Evolutionary conservation across 1,140 invertebrate species (phyloP), one percentile per base, ranked within the genome.

Genomic region (Hylyphantes graminicola): DNA sequence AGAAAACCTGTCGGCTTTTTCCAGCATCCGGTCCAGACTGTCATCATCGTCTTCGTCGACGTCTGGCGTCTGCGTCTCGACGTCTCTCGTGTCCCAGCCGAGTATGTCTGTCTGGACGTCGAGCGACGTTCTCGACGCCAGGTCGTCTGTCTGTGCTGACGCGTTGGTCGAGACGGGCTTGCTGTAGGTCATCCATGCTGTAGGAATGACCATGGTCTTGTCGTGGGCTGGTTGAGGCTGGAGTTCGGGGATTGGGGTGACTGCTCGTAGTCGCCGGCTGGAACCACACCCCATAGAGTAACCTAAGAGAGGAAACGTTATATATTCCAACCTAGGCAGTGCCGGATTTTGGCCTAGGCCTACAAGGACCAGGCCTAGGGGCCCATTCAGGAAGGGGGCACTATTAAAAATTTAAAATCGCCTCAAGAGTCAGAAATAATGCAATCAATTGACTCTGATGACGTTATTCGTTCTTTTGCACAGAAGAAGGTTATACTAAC

Each of bases 251-350:
- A 83, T 67, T 61, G 73, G 82, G 54, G 74, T 85, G 82, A 85
- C 65, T 51, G 74, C 82, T 51, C 64, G 73, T 17, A 85, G 53
- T 57, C 82, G 48, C 21, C 82, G 64, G 55, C 82, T 85, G 55
- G 82, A 85, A 61, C 82, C 82, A 72, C 82, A 85, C 74, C 82
- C 82, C 82, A 85, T 85, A 73, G 82, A 63, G 82, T 51, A 11
- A 77, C 51, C 82, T 85, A 17, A 0, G 21, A 21, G 59, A 7
- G 48, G 15, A 61, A 59, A 80, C 51, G 35, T 35, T 35, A 1
- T 5, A 35, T 35, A 35, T 35, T n/a, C n/a, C n/a, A n/a, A n/a
- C n/a, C n/a, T n/a, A n/a, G n/a, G n/a, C n/a, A n/a, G n/a, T n/a
- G n/a, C n/a, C n/a, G n/a, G n/a, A n/a, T n/a, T n/a, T n/a, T n/a